phyloP scores from a whole-genome alignment of 2,797 vertebrate genomes.

The Gymnopithys bicolor region DNA sequence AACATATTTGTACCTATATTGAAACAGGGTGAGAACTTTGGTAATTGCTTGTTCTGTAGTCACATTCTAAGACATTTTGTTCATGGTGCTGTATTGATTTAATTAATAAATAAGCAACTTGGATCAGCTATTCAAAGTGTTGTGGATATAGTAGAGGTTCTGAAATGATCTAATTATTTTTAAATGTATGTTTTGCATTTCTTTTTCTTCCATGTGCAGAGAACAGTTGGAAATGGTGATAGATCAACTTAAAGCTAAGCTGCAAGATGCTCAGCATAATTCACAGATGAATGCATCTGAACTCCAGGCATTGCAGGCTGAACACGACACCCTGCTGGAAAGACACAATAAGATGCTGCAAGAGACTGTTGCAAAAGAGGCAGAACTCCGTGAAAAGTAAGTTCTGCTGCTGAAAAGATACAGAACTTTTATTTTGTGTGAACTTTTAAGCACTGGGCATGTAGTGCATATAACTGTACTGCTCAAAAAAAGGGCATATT shows the following conservation, averaged over 20 bases:
- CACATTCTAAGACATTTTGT: neutral
- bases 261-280: conserved; percentile 89
- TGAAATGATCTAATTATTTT: neutral
- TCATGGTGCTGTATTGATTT: neutral
- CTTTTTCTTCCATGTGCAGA: conserved; percentile 68
- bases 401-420: neutral
- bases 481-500: neutral
- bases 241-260: conserved; percentile 86
- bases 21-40: neutral
- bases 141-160: neutral
- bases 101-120: neutral
- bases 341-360: conserved; percentile 97
- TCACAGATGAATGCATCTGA: conserved; percentile 84
- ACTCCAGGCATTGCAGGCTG: conserved; percentile 87
- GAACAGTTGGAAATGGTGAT: conserved; percentile 86
- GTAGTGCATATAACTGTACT: neutral
- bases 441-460: neutral
- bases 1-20: neutral
- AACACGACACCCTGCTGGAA: conserved; percentile 92
- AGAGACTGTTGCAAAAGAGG: conserved; percentile 91
- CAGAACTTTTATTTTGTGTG: neutral
- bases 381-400: conserved; percentile 94
- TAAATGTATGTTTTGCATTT: neutral
- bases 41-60: neutral
- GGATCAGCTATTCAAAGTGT: neutral